A percentile compares a stretch with the other conserved stretches of the same genome.
Evolutionary conservation across 2,888 invertebrate genomes (phyloP).

Genomic region (Acleris cristana): DNA sequence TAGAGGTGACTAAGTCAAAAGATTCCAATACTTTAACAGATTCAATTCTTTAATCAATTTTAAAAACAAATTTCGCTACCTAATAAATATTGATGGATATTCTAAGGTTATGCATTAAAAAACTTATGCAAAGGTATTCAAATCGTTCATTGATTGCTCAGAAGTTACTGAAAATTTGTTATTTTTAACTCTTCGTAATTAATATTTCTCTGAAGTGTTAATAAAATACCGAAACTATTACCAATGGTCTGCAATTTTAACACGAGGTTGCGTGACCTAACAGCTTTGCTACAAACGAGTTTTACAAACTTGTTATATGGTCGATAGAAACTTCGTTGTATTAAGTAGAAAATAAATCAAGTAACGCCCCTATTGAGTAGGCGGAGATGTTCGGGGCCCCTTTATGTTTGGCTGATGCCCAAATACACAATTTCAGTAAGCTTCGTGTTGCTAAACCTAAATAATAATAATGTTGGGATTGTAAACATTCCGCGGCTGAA

Average conservation of each 20-base stretch:
- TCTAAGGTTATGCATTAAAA: too few species aligned
- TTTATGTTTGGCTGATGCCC: constrained; percentile 20
- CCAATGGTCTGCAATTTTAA: background rate
- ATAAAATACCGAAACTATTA: background rate
- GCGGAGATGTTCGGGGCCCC: constrained; percentile 9
- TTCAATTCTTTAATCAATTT: too few species aligned
- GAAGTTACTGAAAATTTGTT: too few species aligned
- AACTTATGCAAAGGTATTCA: too few species aligned
- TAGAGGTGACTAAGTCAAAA: background rate
- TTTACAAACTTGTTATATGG: constrained; percentile 30
- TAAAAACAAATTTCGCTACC: too few species aligned
- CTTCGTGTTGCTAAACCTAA: constrained; percentile 1
- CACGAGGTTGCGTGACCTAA: constrained; percentile 25
- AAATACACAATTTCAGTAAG: constrained; percentile 5
- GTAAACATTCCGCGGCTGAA: background rate
- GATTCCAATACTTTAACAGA: too few species aligned
- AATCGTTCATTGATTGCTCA: too few species aligned
- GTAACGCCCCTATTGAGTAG: constrained; percentile 24
- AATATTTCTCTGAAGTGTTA: too few species aligned
- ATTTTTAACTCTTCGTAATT: too few species aligned
- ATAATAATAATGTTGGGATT: background rate
- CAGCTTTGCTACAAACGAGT: constrained; percentile 26
- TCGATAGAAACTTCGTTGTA: constrained; percentile 30
- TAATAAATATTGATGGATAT: too few species aligned
- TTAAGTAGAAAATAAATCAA: constrained; percentile 33